Evolutionary conservation across 1,140 invertebrate genomes (phyloP).

Genomic region (Xylocopa sonorina): DNA sequence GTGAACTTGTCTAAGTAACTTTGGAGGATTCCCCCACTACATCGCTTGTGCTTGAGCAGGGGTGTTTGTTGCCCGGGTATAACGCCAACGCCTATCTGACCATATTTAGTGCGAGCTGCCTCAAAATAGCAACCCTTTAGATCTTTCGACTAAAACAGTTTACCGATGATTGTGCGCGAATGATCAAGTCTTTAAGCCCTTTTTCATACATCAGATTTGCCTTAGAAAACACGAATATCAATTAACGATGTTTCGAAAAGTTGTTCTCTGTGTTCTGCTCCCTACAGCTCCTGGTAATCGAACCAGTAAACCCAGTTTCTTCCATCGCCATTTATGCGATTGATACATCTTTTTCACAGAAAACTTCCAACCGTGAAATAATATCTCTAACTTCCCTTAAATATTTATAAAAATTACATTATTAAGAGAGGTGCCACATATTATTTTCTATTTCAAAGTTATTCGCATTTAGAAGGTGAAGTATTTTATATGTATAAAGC

Average conservation of each 20-base stretch:
- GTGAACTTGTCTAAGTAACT: constrained; percentile 82
- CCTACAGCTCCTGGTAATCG: neutral
- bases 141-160: constrained; percentile 77
- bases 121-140: constrained; percentile 77
- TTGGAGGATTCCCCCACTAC: constrained; percentile 75
- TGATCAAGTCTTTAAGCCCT: constrained; percentile 19
- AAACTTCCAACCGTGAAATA: too few species aligned
- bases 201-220: constrained; percentile 13
- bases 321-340: constrained; percentile 5
- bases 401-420: too few species aligned
- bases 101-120: constrained; percentile 81
- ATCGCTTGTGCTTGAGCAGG: constrained; percentile 65
- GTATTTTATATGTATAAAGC: too few species aligned
- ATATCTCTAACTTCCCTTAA: neutral
- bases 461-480: too few species aligned
- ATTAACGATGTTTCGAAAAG: constrained; percentile 56
- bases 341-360: too few species aligned
- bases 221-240: constrained; percentile 56
- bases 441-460: neutral
- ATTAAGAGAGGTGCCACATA: too few species aligned
- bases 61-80: constrained; percentile 74
- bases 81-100: constrained; percentile 78
- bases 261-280: neutral
- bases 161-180: constrained; percentile 58
- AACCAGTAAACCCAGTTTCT: neutral